These are phyloP conservation scores for Siderastrea siderea DNA, from an alignment of 92 coral and sea anemone species.

Conservation along the genomic window DNA sequence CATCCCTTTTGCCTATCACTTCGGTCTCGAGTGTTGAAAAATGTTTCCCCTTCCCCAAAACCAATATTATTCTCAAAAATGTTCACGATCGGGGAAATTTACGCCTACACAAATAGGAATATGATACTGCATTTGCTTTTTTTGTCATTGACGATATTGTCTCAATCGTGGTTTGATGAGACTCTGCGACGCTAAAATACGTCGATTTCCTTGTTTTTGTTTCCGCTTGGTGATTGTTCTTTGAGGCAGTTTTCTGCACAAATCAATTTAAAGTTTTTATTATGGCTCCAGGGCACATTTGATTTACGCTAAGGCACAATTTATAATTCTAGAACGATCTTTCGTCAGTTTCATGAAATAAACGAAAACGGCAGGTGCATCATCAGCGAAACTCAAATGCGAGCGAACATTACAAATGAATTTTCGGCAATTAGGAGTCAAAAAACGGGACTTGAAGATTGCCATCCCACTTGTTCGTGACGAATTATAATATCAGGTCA, in stretches of 20 bases:
- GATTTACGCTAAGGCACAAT: background rate
- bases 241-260: background rate
- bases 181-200: background rate
- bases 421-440: too few species aligned
- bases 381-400: background rate
- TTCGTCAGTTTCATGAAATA: background rate
- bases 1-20: too few species aligned
- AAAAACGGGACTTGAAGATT: background rate
- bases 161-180: too few species aligned
- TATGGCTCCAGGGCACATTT: background rate
- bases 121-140: too few species aligned
- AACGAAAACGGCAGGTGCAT: background rate
- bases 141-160: too few species aligned
- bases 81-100: too few species aligned
- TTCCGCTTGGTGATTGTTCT: background rate
- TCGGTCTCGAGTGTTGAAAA: too few species aligned
- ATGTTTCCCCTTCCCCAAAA: too few species aligned
- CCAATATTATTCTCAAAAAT: too few species aligned
- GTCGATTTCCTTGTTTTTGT: background rate
- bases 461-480: too few species aligned
- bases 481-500: too few species aligned
- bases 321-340: background rate
- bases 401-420: background rate
- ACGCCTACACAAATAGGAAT: too few species aligned
- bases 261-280: background rate